These are phyloP conservation scores for Bradypodion ventrale DNA, from an alignment of 2,797 vertebrate genomes.

Conservation along the genomic window DNA sequence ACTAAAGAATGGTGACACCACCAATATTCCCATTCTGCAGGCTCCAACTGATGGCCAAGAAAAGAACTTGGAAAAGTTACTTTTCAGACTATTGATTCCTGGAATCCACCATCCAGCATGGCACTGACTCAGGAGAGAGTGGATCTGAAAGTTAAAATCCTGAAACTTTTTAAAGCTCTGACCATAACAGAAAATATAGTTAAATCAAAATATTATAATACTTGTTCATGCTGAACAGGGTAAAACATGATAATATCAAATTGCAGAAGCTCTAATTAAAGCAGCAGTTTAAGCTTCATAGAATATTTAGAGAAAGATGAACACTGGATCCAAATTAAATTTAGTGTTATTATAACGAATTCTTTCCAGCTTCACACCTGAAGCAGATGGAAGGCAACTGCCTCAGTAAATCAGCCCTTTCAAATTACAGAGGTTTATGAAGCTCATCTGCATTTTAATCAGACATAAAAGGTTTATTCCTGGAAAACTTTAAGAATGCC, in stretches of 20 bases:
- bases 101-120: no score
- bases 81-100: no score
- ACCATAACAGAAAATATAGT: neutral
- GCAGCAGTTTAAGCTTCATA: neutral
- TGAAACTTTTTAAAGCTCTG: no score
- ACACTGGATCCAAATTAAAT: conserved; percentile 55
- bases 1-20: no score
- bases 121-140: no score
- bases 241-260: neutral
- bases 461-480: conserved; percentile 68
- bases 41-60: neutral
- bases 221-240: conserved; percentile 17
- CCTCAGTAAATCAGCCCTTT: conserved; percentile 63
- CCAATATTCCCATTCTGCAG: neutral
- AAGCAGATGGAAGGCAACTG: conserved; percentile 69
- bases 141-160: no score
- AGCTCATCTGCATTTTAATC: conserved; percentile 73
- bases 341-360: conserved; percentile 48
- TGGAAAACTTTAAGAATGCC: conserved; percentile 60
- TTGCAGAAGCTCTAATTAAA: conserved; percentile 3
- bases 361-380: conserved; percentile 59
- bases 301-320: conserved; percentile 36
- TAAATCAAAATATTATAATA: neutral
- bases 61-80: no score
- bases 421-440: conserved; percentile 69